Evolutionary conservation across 1,140 invertebrate species (phyloP), one percentile per base, ranked within the genome.

Genomic region (Drusus annulatus): DNA sequence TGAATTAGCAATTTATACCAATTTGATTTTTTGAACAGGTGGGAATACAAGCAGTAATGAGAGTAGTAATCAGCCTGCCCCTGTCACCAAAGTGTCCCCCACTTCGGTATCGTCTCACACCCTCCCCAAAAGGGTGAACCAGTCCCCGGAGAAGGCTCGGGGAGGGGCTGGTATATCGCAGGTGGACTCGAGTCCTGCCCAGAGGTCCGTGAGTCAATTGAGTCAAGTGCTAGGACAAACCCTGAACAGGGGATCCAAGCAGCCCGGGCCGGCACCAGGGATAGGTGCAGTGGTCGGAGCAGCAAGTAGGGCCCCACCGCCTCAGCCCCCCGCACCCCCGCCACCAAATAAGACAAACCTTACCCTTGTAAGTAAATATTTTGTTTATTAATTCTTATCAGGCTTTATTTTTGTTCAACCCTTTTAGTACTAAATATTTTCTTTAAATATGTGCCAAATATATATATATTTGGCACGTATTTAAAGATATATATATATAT

Each of bases 301-400:
- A 19, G 15, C 16, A 7, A 68, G n/a, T 31, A 36, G 68, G 68
- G 68, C 45, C 88, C 88, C 8, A 88, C 88, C 1, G 87, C 89
- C 15, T 87, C 89, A 17, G 88, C 89, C 62, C 62, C 82, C 23
- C 23, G 71, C 31, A 10, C 65, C 45, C 23, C 88, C 87, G 0
- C 88, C 88, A 10, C 81, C 85, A 25, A 86, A 86, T 82, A 89
- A 88, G 77, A 84, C 85, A 21, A 84, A 83, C 23, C 87, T 89
- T 86, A 86, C 87, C 80, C 85, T 87, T 86, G 89, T 90, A 69
- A 90, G 88, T 88, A 36, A 15, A 13, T 75, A 17, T 58, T 19
- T 5, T 19, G n/a, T 15, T 36, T 63, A 63, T 63, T 28, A 28
- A 8, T 63, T 2, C 2, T 16, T 63, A 63, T 21, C 7, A 13